Percentiles rank a stretch among this genome's conserved stretches.
Conservation (phyloP, 2,797 vertebrate genomes). For the Ataeniobius toweri region DNA sequence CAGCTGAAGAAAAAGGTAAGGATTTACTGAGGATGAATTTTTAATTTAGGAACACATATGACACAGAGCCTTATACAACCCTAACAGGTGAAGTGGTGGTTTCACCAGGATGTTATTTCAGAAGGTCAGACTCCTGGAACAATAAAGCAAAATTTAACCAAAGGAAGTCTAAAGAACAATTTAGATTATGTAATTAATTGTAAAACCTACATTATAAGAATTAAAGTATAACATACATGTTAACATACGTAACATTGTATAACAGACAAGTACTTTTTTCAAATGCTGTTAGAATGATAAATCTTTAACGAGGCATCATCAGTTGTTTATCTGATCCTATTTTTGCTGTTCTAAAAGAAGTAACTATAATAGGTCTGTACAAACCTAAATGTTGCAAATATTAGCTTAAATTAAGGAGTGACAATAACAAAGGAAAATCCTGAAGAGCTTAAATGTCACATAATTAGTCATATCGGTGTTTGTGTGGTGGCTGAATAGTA, state of each 20-base stretch:
- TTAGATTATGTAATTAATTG: not conserved
- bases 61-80: constrained; percentile 9
- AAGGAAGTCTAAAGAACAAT: not conserved
- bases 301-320: not conserved
- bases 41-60: constrained; percentile 10
- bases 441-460: constrained; percentile 19
- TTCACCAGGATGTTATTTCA: not conserved
- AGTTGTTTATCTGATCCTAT: not conserved
- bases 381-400: not conserved
- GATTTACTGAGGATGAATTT: constrained; percentile 37
- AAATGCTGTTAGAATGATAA: not conserved
- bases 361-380: not conserved
- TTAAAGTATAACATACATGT: not conserved
- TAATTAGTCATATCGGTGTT: constrained; percentile 5
- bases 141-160: not conserved
- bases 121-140: not conserved
- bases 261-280: not conserved
- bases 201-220: not conserved
- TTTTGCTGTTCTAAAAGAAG: not conserved
- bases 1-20: constrained; percentile 65
- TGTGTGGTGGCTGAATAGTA: not conserved
- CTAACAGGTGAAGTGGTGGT: not conserved
- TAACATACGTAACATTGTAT: not conserved
- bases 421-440: constrained; percentile 6
- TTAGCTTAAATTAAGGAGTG: not conserved